phyloP scores from a whole-genome alignment of 1,140 invertebrate genomes.

The Schlechtendalia chinensis region DNA sequence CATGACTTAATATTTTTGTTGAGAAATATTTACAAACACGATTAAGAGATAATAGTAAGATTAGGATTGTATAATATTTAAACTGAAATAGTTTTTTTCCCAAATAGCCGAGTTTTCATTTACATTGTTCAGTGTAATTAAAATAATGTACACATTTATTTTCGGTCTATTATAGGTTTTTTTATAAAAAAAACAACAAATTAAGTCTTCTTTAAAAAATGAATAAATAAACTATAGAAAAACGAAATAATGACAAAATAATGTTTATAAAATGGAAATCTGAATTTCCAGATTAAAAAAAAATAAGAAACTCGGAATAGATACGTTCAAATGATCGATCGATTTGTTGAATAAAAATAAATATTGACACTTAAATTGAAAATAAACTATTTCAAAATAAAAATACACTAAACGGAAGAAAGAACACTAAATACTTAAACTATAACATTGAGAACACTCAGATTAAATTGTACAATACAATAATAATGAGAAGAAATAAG shows the following conservation, averaged over 20 bases:
- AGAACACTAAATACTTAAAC: not conserved
- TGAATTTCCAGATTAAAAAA: not conserved
- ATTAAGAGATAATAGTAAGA: not conserved
- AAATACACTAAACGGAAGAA: not conserved
- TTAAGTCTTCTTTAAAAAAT: not conserved
- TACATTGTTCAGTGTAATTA: not conserved
- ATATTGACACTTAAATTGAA: not conserved
- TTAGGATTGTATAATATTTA: not conserved
- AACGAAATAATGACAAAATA: too few relatives aligned
- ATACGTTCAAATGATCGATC: not conserved
- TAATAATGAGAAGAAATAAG: constrained; percentile 10
- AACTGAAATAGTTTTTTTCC: not conserved
- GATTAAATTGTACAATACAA: constrained; percentile 14
- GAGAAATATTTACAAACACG: not conserved
- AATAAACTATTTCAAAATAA: not conserved
- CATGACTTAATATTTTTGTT: not conserved
- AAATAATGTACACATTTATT: not conserved
- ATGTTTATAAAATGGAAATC: too few relatives aligned
- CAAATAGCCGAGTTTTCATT: not conserved
- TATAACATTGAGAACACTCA: constrained; percentile 37
- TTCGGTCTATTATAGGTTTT: not conserved
- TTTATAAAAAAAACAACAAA: too few relatives aligned
- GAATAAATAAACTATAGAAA: not conserved
- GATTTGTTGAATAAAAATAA: constrained; percentile 2
- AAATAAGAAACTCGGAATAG: not conserved